Conservation (phyloP, 2,888 invertebrate species). For the Cantharis flavilabris region DNA sequence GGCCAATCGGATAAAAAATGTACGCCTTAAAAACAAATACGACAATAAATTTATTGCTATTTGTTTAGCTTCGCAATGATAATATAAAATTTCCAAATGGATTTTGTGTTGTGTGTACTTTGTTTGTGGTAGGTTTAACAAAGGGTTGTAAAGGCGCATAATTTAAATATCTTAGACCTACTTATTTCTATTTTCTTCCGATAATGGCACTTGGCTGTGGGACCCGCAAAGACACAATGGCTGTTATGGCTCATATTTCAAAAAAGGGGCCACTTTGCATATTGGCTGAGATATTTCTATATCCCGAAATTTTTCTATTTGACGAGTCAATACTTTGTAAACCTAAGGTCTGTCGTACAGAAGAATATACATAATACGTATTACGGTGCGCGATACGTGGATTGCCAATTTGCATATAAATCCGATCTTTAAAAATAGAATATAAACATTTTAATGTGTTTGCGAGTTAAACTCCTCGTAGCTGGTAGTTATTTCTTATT, state of each 20-base stretch:
- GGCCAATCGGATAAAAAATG: conserved; percentile 16
- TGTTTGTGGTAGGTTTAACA: conserved; percentile 12
- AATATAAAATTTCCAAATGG: conserved; percentile 9
- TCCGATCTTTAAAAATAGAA: neutral
- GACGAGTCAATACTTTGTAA: neutral
- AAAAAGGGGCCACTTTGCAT: neutral
- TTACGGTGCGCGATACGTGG: neutral
- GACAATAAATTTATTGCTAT: conserved; percentile 19
- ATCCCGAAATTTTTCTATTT: neutral
- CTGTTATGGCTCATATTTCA: conserved; percentile 7
- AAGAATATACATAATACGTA: neutral
- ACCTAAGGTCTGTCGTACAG: neutral
- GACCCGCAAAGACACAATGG: conserved; percentile 4
- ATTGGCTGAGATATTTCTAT: neutral
- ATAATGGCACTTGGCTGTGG: conserved; percentile 15
- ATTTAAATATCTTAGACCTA: conserved; percentile 1
- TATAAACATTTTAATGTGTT: neutral
- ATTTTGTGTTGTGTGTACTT: conserved; percentile 7
- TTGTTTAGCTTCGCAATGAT: conserved; percentile 14
- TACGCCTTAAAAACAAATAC: conserved; percentile 22
- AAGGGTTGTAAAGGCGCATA: conserved; percentile 5
- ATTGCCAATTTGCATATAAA: neutral
- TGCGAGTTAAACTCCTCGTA: neutral
- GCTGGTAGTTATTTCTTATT: no score
- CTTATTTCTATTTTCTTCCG: neutral